Percentiles rank a stretch among this genome's conserved stretches.
Evolutionary conservation across 2,113 vertebrate genomes (phyloP).

Genomic region (Nyctereutes procyonoides): DNA sequence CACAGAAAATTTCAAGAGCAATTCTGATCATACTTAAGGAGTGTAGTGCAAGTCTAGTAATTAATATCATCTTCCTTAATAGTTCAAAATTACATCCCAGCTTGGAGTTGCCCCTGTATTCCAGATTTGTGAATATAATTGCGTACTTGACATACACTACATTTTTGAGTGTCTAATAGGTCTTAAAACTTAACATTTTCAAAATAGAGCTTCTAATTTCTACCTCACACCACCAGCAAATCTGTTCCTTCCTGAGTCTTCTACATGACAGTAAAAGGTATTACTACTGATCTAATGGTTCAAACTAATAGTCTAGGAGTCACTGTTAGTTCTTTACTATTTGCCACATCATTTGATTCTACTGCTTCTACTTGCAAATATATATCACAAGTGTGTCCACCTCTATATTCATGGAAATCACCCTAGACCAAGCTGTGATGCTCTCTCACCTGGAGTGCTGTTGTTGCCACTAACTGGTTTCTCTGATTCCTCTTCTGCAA

Average conservation of each 20-base stretch:
- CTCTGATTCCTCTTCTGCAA: not conserved
- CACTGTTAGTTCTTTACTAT: not conserved
- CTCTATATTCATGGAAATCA: not conserved
- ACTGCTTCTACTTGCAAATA: not conserved
- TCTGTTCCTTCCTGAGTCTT: not conserved
- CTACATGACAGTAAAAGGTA: not conserved
- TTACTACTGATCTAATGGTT: not conserved
- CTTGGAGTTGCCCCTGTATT: not conserved
- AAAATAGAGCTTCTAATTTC: not conserved
- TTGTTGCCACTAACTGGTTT: not conserved
- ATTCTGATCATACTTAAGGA: not conserved
- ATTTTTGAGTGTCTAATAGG: not conserved
- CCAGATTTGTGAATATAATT: not conserved
- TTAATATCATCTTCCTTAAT: not conserved
- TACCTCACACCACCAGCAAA: not conserved
- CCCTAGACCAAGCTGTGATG: not conserved
- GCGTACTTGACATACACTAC: not conserved
- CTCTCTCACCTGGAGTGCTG: too few relatives aligned
- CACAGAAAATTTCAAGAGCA: constrained; percentile 1
- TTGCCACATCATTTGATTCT: not conserved
- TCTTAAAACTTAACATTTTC: constrained; percentile 44
- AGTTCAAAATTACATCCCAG: not conserved
- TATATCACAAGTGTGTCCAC: too few relatives aligned
- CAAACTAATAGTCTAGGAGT: not conserved
- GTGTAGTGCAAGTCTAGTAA: not conserved